Evolutionary conservation across 2,113 vertebrate genomes (phyloP), one percentile per base, ranked within the genome.

Genomic region (Periophthalmus modestus): DNA sequence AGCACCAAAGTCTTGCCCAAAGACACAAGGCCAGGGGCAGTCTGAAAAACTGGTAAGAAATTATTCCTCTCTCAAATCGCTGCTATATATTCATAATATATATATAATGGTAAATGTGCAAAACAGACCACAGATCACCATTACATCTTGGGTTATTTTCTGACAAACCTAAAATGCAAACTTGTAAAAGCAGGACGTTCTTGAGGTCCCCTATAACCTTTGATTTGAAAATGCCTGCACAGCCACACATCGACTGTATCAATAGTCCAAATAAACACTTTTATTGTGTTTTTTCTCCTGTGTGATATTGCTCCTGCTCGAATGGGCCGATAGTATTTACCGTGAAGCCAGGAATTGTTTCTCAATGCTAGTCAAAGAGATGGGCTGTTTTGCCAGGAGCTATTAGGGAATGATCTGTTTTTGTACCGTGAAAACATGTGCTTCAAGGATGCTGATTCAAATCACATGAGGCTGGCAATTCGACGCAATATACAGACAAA

Each of bases 391-490:
- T 82, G 81, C 79, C 65, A 72, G 74, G 68, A 79, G 79, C 82
- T 85, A 69, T 89, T 77, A 82, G 65, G n/a, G 55, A 80, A 78
- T 78, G 67, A 84, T 85, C 73, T 67, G 68, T 78, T 82, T 67
- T 85, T 82, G 24, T 73, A 79, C 58, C 2, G 21, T 73, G 55
- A 68, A 80, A 82, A 82, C 58, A 70, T 58, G 36, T 61, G 47
- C 72, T 83, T 77, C 69, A 69, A 85, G 71, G 52, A 71, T 83
- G 70, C 65, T 33, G 67, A 83, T 82, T 83, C 47, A 73, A 79
- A 86, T 87, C 69, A 77, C 23, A 66, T 67, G 47, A 78, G 63
- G 74, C 82, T 84, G 82, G 70, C 71, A 79, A 69, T 74, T 79
- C 61, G n/a, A 43, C 48, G 59, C 66, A 75, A 69, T 68, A 58